phyloP scores from a whole-genome alignment of 2,888 invertebrate genomes.

The Ametastegia equiseti region DNA sequence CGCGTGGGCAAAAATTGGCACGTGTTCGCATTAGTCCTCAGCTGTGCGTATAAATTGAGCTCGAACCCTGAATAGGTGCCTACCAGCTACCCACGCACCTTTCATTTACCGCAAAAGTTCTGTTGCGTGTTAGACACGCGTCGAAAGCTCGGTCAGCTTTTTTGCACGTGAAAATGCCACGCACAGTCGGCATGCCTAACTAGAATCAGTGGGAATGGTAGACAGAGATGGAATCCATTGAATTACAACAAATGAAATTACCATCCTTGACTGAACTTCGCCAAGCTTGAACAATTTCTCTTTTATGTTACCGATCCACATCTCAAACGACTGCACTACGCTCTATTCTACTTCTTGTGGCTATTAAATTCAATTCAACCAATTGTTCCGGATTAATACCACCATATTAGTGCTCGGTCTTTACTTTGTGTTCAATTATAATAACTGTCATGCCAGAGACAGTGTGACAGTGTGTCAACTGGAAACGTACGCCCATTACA shows the following conservation, averaged over 20 bases:
- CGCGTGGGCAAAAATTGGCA: slow-evolving; percentile 16
- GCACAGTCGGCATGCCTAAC: neutral
- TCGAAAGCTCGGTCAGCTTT: neutral
- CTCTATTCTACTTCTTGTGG: neutral
- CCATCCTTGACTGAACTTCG: neutral
- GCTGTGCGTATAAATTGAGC: neutral
- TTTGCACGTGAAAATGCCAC: neutral
- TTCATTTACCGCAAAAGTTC: neutral
- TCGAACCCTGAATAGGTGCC: neutral
- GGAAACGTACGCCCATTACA: neutral
- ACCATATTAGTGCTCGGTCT: neutral
- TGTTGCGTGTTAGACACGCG: neutral
- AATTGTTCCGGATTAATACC: neutral
- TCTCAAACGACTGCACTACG: neutral
- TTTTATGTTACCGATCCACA: neutral
- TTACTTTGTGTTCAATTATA: neutral
- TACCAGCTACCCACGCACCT: neutral
- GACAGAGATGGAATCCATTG: neutral
- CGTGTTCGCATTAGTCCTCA: neutral
- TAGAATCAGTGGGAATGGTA: neutral
- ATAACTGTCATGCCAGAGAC: neutral
- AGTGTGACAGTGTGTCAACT: too few relatives aligned
- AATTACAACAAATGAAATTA: neutral
- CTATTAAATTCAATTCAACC: neutral
- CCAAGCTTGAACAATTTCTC: neutral